A percentile compares a stretch with the other conserved stretches of the same genome.
Evolutionary conservation across 2,888 invertebrate species (phyloP).

Genomic region (Ditula angustiorana): DNA sequence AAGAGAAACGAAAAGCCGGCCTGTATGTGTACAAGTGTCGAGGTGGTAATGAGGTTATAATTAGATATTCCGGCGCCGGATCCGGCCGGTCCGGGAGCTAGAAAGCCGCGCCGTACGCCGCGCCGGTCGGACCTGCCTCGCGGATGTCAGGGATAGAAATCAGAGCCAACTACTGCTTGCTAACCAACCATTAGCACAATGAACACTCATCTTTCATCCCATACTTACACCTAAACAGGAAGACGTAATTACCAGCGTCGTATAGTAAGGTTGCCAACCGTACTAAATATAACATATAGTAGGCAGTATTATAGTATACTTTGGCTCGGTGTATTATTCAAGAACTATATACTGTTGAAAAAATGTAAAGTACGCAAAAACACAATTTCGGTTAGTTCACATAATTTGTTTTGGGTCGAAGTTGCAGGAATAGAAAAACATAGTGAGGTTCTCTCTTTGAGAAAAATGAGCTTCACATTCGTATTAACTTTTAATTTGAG

Average conservation of each 20-base stretch:
- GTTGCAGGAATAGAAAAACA: too few relatives aligned
- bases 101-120: constrained; percentile 34
- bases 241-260: constrained; percentile 47
- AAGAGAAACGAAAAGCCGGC: constrained; percentile 62
- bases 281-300: not conserved
- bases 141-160: constrained; percentile 75
- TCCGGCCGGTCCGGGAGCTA: constrained; percentile 55
- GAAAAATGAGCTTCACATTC: too few relatives aligned
- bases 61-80: constrained; percentile 68
- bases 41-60: constrained; percentile 70
- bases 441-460: too few relatives aligned
- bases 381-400: too few relatives aligned
- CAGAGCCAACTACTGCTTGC: constrained; percentile 57
- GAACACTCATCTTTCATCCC: constrained; percentile 44
- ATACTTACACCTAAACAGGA: constrained; percentile 48
- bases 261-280: not conserved
- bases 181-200: constrained; percentile 40
- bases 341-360: too few relatives aligned
- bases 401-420: too few relatives aligned
- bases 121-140: constrained; percentile 57
- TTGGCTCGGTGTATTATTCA: too few relatives aligned
- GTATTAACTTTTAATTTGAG: too few relatives aligned
- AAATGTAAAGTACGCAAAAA: too few relatives aligned
- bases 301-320: too few relatives aligned
- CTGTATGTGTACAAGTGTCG: constrained; percentile 50